Evolutionary conservation across 2,888 invertebrate species (phyloP).

Genomic region (Keiferia lycopersicella): DNA sequence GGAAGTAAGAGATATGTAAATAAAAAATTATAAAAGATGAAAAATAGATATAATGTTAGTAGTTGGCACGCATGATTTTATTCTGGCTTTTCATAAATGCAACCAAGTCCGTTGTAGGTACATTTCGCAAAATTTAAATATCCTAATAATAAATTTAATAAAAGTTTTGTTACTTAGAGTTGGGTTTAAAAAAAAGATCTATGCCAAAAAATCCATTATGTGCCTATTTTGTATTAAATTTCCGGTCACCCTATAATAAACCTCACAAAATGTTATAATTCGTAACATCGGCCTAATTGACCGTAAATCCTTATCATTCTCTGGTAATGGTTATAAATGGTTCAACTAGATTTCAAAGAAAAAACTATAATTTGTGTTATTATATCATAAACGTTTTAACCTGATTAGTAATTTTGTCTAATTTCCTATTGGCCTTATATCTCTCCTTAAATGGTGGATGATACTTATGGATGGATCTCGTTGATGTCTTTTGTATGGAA

Average conservation of each 20-base stretch:
- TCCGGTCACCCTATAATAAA: neutral
- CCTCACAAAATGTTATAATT: neutral
- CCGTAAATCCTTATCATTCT: conserved; percentile 9
- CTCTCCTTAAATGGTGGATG: neutral
- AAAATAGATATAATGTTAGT: no score
- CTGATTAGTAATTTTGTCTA: neutral
- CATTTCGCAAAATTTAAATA: no score
- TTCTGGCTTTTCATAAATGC: no score
- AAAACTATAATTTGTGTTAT: neutral
- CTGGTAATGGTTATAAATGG: neutral
- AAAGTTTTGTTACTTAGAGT: no score
- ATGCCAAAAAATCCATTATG: no score
- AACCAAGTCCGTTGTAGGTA: no score
- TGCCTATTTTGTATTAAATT: no score
- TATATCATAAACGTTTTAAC: neutral
- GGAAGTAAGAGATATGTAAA: no score
- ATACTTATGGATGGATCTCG: neutral
- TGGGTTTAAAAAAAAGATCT: no score
- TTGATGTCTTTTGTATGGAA: conserved; percentile 23
- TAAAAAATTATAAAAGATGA: no score
- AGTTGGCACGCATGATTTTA: no score
- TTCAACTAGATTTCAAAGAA: conserved; percentile 2
- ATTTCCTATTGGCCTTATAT: conserved; percentile 4
- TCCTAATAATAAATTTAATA: no score
- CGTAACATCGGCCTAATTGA: neutral